These are phyloP conservation scores for Vidua chalybeata DNA, from an alignment of 2,113 vertebrate genomes.

Conservation along the genomic window DNA sequence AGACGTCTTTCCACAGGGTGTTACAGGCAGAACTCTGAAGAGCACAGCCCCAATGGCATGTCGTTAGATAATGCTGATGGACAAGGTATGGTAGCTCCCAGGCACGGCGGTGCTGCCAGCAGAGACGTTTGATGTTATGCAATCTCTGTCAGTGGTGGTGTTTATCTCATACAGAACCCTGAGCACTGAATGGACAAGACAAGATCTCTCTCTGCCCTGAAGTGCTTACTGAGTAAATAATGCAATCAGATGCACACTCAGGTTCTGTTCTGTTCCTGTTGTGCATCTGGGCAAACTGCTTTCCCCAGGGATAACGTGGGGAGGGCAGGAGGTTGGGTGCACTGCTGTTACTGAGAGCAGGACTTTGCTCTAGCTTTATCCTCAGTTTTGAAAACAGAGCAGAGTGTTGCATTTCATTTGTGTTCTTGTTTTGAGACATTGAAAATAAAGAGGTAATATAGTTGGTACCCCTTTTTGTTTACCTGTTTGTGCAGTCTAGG, in stretches of 20 bases:
- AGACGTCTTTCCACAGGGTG: constrained; percentile 84
- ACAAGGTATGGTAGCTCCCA: constrained; percentile 76
- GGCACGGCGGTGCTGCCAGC: background rate
- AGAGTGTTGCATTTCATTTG: background rate
- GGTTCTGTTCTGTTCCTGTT: background rate
- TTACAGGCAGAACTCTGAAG: constrained; percentile 81
- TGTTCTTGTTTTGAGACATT: background rate
- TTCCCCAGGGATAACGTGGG: background rate
- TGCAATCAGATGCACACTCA: background rate
- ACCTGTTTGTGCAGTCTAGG: background rate
- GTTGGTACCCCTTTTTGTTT: background rate
- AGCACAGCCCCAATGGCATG: constrained; percentile 83
- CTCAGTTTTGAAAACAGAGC: background rate
- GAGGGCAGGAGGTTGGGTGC: background rate
- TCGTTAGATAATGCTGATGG: constrained; percentile 74
- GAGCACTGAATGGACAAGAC: constrained; percentile 18
- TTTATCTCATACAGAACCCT: background rate
- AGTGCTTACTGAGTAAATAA: background rate
- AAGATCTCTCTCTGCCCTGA: constrained; percentile 48
- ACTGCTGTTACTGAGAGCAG: rapidly evolving
- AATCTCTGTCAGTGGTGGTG: background rate
- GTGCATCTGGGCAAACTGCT: background rate
- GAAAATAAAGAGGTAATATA: background rate
- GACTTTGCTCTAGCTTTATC: background rate
- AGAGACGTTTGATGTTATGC: background rate